Conservation (phyloP, 2,888 invertebrate species). For the Tyria jacobaeae region DNA sequence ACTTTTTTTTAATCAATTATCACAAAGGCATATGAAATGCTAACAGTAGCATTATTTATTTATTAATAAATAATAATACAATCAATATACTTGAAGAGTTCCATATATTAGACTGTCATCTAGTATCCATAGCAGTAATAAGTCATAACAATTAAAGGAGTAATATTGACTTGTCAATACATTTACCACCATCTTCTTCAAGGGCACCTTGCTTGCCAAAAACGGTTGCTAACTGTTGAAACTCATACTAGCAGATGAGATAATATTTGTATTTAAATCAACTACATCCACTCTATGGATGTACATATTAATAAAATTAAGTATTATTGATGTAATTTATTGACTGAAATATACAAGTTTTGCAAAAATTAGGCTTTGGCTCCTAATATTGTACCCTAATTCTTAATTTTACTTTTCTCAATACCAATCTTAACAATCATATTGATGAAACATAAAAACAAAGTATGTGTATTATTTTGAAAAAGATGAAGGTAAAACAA, state of each 20-base stretch:
- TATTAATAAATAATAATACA: background rate
- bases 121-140: background rate
- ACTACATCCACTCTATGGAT: background rate
- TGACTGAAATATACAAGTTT: background rate
- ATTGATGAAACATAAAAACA: no score
- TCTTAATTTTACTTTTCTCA: background rate
- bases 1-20: background rate
- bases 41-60: background rate
- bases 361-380: background rate
- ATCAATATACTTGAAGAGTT: background rate
- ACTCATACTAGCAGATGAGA: slow-evolving; percentile 6
- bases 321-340: background rate
- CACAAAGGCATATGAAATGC: background rate
- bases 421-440: background rate
- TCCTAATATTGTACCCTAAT: background rate
- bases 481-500: no score
- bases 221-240: background rate
- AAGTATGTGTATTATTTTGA: no score
- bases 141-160: background rate
- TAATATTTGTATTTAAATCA: background rate
- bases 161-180: background rate
- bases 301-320: background rate
- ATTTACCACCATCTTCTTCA: background rate
- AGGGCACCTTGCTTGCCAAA: background rate
- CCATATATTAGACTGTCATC: background rate